These are phyloP conservation scores for Callaeas wilsoni DNA, from an alignment of 2,113 vertebrate species.

Conservation along the genomic window DNA sequence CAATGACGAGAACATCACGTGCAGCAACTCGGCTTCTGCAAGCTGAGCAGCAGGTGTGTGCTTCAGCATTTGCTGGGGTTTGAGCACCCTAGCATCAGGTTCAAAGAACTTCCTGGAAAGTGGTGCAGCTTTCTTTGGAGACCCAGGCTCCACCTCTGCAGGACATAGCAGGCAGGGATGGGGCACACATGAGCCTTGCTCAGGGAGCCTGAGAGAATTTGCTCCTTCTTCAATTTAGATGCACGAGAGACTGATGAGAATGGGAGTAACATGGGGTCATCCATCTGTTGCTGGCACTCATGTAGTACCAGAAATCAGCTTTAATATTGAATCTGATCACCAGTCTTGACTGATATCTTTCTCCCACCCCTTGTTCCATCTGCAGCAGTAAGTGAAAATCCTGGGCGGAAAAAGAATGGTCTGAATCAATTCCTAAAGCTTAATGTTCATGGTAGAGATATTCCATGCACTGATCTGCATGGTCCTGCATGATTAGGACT, in stretches of 20 bases:
- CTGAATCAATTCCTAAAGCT: neutral
- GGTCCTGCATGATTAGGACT: neutral
- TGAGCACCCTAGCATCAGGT: neutral
- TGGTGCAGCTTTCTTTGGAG: neutral
- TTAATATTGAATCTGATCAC: neutral
- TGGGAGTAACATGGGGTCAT: neutral
- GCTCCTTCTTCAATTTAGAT: neutral
- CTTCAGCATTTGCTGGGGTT: neutral
- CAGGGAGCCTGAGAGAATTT: neutral
- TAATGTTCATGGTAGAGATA: neutral
- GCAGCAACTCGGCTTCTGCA: neutral
- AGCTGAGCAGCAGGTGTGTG: neutral
- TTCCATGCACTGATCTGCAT: neutral
- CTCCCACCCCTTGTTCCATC: neutral
- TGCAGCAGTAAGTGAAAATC: neutral
- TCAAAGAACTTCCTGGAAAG: neutral
- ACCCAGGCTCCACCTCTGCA: neutral
- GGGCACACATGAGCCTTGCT: neutral
- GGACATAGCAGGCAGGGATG: neutral
- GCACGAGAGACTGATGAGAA: neutral
- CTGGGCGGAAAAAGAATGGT: neutral
- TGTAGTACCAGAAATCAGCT: neutral
- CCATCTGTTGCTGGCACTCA: neutral
- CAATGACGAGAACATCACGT: neutral
- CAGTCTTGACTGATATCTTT: neutral